phyloP scores from a whole-genome alignment of 2,797 vertebrate species.

The Acipenser ruthenus region DNA sequence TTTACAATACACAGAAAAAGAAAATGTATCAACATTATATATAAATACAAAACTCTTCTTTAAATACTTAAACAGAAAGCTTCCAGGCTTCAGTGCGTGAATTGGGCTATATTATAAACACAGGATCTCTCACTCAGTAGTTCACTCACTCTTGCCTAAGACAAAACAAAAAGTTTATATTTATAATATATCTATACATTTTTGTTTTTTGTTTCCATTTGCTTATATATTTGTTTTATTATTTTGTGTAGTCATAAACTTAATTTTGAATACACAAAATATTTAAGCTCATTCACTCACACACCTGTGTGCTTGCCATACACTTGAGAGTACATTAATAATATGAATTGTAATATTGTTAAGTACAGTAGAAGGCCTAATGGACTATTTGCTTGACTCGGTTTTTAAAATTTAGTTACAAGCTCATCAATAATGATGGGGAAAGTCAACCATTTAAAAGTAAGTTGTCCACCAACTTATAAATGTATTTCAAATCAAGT shows the following conservation, averaged over 20 bases:
- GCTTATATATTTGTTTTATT: constrained; percentile 18
- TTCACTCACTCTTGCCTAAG: constrained; percentile 73
- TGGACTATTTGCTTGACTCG: too few species aligned
- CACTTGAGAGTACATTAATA: too few species aligned
- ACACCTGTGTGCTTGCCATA: too few species aligned
- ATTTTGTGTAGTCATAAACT: constrained; percentile 18
- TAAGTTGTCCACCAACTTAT: too few species aligned
- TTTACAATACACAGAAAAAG: constrained; percentile 68
- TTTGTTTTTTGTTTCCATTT: constrained; percentile 15
- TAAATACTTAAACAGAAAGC: constrained; percentile 71
- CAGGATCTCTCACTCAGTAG: constrained; percentile 87
- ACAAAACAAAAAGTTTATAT: constrained; percentile 36
- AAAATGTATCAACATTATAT: constrained; percentile 59
- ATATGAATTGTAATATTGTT: too few species aligned
- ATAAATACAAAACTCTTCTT: constrained; percentile 72
- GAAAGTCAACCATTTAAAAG: too few species aligned
- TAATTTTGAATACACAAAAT: constrained; percentile 34
- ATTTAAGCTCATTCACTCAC: too few species aligned
- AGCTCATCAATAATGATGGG: too few species aligned
- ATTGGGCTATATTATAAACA: constrained; percentile 62
- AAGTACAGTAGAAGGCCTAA: too few species aligned
- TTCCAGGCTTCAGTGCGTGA: constrained; percentile 80
- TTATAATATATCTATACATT: constrained; percentile 17
- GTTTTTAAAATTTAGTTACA: too few species aligned
- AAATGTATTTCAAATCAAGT: too few species aligned